Conservation (phyloP, 2,797 vertebrate genomes). For the Uromys caudimaculatus region DNA sequence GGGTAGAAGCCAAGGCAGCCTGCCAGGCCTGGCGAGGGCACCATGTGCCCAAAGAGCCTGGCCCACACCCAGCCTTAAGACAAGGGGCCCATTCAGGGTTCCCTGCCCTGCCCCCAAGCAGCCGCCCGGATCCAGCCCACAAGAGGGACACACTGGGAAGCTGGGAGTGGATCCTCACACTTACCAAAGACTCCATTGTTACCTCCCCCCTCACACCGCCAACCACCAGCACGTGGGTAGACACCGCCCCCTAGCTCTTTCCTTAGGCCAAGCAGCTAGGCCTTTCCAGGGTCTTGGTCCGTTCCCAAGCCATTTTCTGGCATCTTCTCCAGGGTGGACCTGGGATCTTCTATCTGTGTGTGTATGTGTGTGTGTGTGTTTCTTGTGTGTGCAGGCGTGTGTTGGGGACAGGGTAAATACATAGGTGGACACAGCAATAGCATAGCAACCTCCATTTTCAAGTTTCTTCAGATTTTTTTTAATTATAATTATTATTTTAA, state of each 20-base stretch:
- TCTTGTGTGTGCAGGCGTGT: no score
- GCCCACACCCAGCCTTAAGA: constrained; percentile 77
- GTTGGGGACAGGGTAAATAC: no score
- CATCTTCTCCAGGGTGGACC: background rate
- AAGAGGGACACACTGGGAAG: constrained; percentile 81
- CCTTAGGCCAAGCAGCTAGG: background rate
- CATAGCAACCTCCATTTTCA: constrained; percentile 75
- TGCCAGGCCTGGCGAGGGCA: constrained; percentile 79
- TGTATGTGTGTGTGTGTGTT: background rate
- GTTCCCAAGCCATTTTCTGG: background rate
- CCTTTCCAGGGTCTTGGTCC: constrained; percentile 73
- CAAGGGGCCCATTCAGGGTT: constrained; percentile 79
- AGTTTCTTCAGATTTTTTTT: constrained; percentile 80
- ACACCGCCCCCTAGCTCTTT: background rate
- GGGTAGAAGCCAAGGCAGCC: constrained; percentile 66
- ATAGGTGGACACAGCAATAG: constrained; percentile 21
- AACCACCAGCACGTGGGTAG: constrained; percentile 73
- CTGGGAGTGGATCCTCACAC: constrained; percentile 72
- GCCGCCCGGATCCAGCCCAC: constrained; percentile 72
- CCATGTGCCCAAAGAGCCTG: constrained; percentile 76
- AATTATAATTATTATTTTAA: constrained; percentile 85
- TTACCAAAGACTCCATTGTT: constrained; percentile 79
- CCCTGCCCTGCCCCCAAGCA: constrained; percentile 67
- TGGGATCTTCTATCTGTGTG: background rate
- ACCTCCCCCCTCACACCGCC: background rate